Conservation (phyloP, 2,113 vertebrate genomes). For the Cariama cristata region DNA sequence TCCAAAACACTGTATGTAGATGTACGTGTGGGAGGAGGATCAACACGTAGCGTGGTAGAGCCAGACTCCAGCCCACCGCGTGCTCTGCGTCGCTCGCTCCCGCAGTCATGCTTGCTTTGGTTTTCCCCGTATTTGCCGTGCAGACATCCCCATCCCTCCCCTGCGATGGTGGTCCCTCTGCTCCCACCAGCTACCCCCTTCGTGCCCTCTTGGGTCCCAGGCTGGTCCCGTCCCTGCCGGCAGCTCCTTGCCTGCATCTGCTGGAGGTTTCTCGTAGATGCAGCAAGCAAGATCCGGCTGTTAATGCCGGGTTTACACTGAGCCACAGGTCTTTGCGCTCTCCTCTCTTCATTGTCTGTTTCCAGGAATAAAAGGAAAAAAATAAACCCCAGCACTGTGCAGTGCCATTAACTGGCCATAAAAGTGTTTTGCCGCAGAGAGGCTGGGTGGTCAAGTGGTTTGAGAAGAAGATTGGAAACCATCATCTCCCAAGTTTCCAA, state of each 20-base stretch:
- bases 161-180: rapidly evolving
- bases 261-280: neutral
- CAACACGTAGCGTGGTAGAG: neutral
- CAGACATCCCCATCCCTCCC: neutral
- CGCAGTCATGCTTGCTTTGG: rapidly evolving
- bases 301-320: neutral
- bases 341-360: neutral
- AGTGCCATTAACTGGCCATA: neutral
- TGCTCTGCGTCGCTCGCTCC: neutral
- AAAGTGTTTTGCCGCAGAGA: neutral
- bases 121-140: neutral
- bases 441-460: conserved; percentile 27
- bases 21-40: neutral
- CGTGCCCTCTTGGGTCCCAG: neutral
- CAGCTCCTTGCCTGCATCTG: neutral
- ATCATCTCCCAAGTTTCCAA: neutral
- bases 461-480: conserved; percentile 11
- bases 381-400: neutral
- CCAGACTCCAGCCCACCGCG: neutral
- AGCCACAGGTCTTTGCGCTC: neutral
- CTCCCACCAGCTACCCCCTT: neutral
- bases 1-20: rapidly evolving
- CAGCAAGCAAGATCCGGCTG: neutral
- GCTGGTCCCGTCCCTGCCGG: neutral
- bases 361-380: neutral